A percentile compares a stretch with the other conserved stretches of the same genome.
Evolutionary conservation across 2,113 vertebrate genomes (phyloP).

Genomic region (western clawed frog (Xenopus tropicalis)): UCB_Xtro_10.0 CM004447.2:42318001-42318500

Average conservation of each 20-base stretch:
- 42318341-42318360: conserved; percentile 64
- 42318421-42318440: conserved; percentile 74
- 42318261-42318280: conserved; percentile 68
- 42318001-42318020: conserved; percentile 94
- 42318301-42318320: conserved; percentile 68
- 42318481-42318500: conserved; percentile 77
- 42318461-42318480: conserved; percentile 71
- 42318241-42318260: conserved; percentile 74
- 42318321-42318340: conserved; percentile 63
- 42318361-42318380: conserved; percentile 64
- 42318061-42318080: conserved; percentile 63
- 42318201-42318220: conserved; percentile 85
- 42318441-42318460: conserved; percentile 83
- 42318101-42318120: conserved; percentile 87
- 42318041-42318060: conserved; percentile 85
- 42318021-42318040: conserved; percentile 96
- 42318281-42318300: conserved; percentile 71
- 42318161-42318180: conserved; percentile 97
- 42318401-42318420: conserved; percentile 71
- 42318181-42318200: conserved; percentile 90
- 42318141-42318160: conserved; percentile 94
- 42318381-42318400: conserved; percentile 69
- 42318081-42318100: conserved; percentile 76
- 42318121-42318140: conserved; percentile 82
- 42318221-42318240: conserved; percentile 76